phyloP scores from a whole-genome alignment of 2,113 vertebrate genomes.

The Mus spicilegus region DNA sequence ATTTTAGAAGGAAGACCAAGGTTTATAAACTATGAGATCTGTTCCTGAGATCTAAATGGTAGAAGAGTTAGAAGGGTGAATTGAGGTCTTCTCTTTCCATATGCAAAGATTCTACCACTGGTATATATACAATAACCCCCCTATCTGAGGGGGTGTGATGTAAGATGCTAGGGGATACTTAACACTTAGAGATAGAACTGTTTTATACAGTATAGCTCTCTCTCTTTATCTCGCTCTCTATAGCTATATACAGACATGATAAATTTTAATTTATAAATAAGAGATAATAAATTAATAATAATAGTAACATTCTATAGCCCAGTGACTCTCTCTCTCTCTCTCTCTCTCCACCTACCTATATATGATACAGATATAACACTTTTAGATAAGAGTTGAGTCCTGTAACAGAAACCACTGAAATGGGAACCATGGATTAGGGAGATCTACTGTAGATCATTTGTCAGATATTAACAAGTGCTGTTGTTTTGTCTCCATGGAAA shows the following conservation, averaged over 20 bases:
- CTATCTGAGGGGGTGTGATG: background rate
- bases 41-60: background rate
- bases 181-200: background rate
- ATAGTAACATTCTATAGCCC: background rate
- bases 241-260: background rate
- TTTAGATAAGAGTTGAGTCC: background rate
- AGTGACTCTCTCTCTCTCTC: background rate
- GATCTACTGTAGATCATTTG: background rate
- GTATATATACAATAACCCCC: background rate
- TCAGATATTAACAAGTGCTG: background rate
- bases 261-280: background rate
- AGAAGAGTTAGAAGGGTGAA: background rate
- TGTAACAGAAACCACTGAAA: background rate
- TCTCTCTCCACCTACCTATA: too few species aligned
- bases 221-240: background rate
- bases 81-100: background rate
- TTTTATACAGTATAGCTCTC: too few species aligned
- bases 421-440: background rate
- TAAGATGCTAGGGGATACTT: background rate
- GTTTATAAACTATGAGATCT: background rate
- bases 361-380: background rate
- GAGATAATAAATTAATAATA: background rate
- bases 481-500: background rate
- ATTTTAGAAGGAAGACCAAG: constrained; percentile 37
- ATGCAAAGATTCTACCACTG: background rate